A percentile compares a stretch with the other conserved stretches of the same genome.
Conservation (phyloP, 2,113 vertebrate genomes). For the Semnornis frantzii region DNA sequence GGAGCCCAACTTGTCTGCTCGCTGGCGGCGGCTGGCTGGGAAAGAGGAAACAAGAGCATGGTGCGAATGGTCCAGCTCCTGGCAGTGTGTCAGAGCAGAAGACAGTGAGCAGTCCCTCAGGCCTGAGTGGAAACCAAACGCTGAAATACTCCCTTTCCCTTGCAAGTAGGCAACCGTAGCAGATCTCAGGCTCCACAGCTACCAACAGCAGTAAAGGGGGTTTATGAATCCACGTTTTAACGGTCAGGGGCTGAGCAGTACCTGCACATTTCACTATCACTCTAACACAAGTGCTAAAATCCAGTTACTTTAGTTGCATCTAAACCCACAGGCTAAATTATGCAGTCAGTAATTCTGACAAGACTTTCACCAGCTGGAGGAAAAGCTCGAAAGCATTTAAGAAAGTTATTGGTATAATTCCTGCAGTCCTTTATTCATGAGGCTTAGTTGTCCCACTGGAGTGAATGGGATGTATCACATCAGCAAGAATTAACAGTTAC, state of each 20-base stretch:
- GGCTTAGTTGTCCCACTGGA: neutral
- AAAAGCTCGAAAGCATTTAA: neutral
- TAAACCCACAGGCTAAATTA: neutral
- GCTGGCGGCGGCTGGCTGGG: neutral
- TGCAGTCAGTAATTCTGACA: neutral
- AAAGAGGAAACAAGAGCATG: conserved; percentile 1
- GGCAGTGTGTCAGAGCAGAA: neutral
- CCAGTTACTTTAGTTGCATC: neutral
- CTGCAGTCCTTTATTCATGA: neutral
- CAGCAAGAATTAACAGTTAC: neutral
- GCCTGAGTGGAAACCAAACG: neutral
- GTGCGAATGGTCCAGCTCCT: neutral
- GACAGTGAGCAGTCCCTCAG: neutral
- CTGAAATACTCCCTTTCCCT: neutral
- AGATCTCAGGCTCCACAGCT: neutral
- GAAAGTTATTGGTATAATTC: neutral
- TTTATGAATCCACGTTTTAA: neutral
- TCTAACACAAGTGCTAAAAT: neutral
- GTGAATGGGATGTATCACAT: neutral
- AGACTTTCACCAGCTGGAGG: neutral
- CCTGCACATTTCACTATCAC: neutral
- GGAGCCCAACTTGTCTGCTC: neutral
- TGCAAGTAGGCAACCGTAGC: neutral
- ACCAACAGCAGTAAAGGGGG: neutral
- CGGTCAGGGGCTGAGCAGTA: neutral